phyloP scores from a whole-genome alignment of 2,113 vertebrate genomes.

The Boleophthalmus pectinirostris region DNA sequence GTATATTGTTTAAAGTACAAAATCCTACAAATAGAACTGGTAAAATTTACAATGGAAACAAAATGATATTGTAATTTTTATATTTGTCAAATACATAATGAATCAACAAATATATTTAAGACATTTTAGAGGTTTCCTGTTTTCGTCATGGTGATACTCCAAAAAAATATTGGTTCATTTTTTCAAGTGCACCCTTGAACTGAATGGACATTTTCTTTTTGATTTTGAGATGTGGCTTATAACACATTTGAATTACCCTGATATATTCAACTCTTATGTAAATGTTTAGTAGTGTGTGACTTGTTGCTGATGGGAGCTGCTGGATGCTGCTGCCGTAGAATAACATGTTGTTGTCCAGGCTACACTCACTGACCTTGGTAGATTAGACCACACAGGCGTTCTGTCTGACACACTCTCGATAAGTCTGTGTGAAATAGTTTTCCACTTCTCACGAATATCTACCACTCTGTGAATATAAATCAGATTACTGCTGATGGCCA shows the following conservation, averaged over 20 bases:
- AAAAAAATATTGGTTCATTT: no score
- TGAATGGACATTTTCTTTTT: background rate
- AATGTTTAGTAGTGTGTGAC: background rate
- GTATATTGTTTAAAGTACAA: no score
- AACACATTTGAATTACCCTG: background rate
- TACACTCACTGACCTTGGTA: conserved; percentile 79
- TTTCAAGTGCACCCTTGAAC: no score
- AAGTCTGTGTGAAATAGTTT: conserved; percentile 69
- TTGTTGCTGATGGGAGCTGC: background rate
- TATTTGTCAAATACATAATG: no score
- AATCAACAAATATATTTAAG: no score
- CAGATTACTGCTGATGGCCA: conserved; percentile 11
- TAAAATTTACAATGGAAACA: no score
- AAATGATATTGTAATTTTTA: no score
- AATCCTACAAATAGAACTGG: no score
- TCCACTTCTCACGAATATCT: conserved; percentile 59
- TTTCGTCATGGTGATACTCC: no score
- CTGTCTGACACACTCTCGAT: conserved; percentile 72
- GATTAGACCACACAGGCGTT: conserved; percentile 74
- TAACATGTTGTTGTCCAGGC: conserved; percentile 68
- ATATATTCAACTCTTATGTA: background rate
- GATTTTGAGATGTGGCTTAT: background rate
- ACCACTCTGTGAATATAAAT: conserved; percentile 7
- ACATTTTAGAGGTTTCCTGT: no score
- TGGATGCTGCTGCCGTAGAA: conserved; percentile 38